Evolutionary conservation across 2,888 invertebrate species (phyloP), one percentile per base, ranked within the genome.

Genomic region (Leptinotarsa juncta): DNA sequence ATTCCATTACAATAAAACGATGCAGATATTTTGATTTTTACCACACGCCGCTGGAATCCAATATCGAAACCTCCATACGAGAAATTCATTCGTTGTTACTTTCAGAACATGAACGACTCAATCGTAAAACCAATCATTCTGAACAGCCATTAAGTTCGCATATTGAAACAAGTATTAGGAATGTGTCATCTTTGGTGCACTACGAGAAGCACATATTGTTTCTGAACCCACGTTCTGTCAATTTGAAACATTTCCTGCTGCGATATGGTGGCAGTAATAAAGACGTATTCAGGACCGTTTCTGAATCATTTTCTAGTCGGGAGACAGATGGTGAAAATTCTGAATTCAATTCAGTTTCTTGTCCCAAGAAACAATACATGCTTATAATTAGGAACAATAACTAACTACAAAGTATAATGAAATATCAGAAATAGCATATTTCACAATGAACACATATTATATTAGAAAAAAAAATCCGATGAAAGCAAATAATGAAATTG

Each of bases 101-200:
- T 57, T 57, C 14, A 23, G 57, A 23, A 57, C 57, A 42, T 3
- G 7, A 42, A 42, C 32, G 32, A 12, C 42, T 42, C 32, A 62
- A 62, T 62, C 62, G 42, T 62, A n/a, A 62, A 62, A 62, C 62
- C 42, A n/a, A n/a, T 62, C 62, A 62, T 62, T 62, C 62, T 32
- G 42, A 12, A 62, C 32, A 62, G 26, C n/a, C 42, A 62, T 62
- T 62, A 12, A 62, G 32, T 62, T 62, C 62, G 42, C 62, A 62
- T 62, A 62, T n/a, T 42, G 62, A 32, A 42, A n/a, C 7, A n/a
- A 7, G 42, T 62, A 62, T 42, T 62, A 42, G 42, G 16, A 62
- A 62, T 62, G 62, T 62, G 62, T 62, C 62, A 62, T 62, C 62
- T 62, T 16, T 42, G 42, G 62, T 32, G 62, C 42, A 32, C 32